A percentile compares a stretch with the other conserved stretches of the same genome.
Evolutionary conservation across 2,888 invertebrate species (phyloP).

Genomic region (Perdita meconis): DNA sequence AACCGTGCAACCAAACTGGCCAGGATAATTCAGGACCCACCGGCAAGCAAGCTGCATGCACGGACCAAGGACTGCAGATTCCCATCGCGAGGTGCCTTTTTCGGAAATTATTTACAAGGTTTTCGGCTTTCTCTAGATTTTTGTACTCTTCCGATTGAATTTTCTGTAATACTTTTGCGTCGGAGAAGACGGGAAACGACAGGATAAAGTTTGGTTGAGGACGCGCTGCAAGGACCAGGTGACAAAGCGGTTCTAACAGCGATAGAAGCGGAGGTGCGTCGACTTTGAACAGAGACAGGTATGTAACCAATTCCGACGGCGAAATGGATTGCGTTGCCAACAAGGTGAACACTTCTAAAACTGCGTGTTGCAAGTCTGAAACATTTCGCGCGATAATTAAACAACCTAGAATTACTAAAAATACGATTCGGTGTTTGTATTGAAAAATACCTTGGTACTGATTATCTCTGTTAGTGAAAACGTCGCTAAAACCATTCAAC

Average conservation of each 20-base stretch:
- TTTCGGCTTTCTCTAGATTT: slow-evolving; percentile 79
- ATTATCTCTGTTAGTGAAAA: slow-evolving; percentile 76
- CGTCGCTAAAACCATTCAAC: slow-evolving; percentile 81
- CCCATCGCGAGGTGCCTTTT: slow-evolving; percentile 79
- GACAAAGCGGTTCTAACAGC: slow-evolving; percentile 85
- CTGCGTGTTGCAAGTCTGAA: slow-evolving; percentile 88
- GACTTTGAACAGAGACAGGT: slow-evolving; percentile 87
- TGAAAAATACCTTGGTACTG: slow-evolving; percentile 78
- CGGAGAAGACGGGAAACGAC: slow-evolving; percentile 84
- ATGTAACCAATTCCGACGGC: slow-evolving; percentile 86
- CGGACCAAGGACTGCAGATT: slow-evolving; percentile 83
- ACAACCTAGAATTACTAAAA: no score
- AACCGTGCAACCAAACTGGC: slow-evolving; percentile 88
- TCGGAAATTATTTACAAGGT: slow-evolving; percentile 80
- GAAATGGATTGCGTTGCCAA: slow-evolving; percentile 86
- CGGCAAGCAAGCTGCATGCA: slow-evolving; percentile 81
- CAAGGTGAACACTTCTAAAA: slow-evolving; percentile 87
- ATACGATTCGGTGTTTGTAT: not conserved
- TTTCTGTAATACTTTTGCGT: slow-evolving; percentile 47
- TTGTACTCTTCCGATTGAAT: slow-evolving; percentile 70
- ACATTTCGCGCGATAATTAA: slow-evolving; percentile 12
- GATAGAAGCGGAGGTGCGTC: slow-evolving; percentile 86
- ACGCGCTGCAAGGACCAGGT: slow-evolving; percentile 84
- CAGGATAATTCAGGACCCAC: slow-evolving; percentile 83
- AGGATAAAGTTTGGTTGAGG: slow-evolving; percentile 86